Base-by-base conservation (phyloP, 2,888 invertebrate species). In the Carabus problematicus region DNA sequence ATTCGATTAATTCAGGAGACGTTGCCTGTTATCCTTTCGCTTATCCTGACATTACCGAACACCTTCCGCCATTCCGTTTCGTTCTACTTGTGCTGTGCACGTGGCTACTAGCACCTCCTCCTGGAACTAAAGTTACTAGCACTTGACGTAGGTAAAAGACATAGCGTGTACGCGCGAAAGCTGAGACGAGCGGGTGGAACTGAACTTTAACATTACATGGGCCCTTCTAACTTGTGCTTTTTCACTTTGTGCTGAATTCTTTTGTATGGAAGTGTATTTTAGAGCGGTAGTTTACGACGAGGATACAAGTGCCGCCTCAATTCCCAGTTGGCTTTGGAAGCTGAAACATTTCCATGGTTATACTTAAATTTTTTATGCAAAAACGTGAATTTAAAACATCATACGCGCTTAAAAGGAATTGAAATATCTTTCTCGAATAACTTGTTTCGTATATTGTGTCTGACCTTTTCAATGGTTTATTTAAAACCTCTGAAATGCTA, bases 21-120 rank as follows among this genome's bases (percentile, higher is more conserved):
- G 42, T 6, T 16, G 54, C 41, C 54, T 64, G 63, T 64, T 64
- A 64, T 64, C 63, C 63, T 54, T 64, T 64, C 63, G 63, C 49
- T 64, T 64, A 64, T 64, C 63, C 63, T 64, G 54, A 64, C 63
- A 64, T 64, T 64, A 64, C 63, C 62, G 49, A 42, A 52, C 52
- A 11, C 18, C 40, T 64, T 39, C 43, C 42, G 11, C 14, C 45
- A n/a, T n/a, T n/a, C 45, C 11, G 11, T 3, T 3, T 7, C 14
- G 45, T 29, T 6, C 29, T 29, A 29, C 6, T 29, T 29, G n/a
- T n/a, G 6, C 29, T 29, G 29, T 6, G 29, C 29, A 29, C 29
- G 29, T 3, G 29, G 29, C 29, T 29, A n/a, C n/a, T n/a, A 29
- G 6, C 29, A 29, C 29, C 29, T 29, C 6, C 29, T 29, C 29